phyloP scores from a whole-genome alignment of 2,797 vertebrate species.

The Mus spretus region DNA sequence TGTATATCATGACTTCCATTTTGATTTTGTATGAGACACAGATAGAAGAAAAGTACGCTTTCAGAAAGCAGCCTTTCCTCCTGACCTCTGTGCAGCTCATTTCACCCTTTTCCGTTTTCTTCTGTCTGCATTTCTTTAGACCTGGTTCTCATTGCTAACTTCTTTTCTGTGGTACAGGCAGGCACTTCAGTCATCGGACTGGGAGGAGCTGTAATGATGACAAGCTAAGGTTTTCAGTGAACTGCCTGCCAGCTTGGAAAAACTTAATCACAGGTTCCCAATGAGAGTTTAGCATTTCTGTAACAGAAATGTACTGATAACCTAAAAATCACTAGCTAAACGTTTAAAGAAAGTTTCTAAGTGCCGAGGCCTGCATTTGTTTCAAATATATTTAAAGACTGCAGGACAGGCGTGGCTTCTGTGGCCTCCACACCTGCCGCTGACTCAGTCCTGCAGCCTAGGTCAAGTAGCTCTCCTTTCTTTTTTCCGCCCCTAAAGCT shows the following conservation, averaged over 20 bases:
- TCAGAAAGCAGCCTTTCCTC: background rate
- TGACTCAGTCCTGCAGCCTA: accelerated
- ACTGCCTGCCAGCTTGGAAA: background rate
- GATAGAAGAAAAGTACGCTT: background rate
- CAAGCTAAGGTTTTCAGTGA: background rate
- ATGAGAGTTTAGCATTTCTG: background rate
- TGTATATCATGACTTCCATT: background rate
- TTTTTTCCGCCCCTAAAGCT: too few species aligned
- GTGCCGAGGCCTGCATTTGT: background rate
- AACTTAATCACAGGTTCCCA: background rate
- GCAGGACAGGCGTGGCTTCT: too few species aligned
- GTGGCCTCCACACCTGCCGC: background rate
- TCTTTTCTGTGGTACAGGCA: background rate
- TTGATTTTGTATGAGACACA: background rate
- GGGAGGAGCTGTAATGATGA: background rate
- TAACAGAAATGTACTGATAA: background rate
- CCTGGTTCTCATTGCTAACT: background rate
- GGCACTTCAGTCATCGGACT: background rate
- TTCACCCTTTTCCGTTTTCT: background rate
- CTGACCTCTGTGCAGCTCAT: background rate
- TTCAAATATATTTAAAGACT: background rate
- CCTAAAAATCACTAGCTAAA: background rate
- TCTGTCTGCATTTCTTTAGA: slow-evolving; percentile 1
- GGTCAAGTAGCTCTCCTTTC: too few species aligned
- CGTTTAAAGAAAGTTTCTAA: background rate